Evolutionary conservation across 2,888 invertebrate species (phyloP).

Genomic region (Sericinus montela): DNA sequence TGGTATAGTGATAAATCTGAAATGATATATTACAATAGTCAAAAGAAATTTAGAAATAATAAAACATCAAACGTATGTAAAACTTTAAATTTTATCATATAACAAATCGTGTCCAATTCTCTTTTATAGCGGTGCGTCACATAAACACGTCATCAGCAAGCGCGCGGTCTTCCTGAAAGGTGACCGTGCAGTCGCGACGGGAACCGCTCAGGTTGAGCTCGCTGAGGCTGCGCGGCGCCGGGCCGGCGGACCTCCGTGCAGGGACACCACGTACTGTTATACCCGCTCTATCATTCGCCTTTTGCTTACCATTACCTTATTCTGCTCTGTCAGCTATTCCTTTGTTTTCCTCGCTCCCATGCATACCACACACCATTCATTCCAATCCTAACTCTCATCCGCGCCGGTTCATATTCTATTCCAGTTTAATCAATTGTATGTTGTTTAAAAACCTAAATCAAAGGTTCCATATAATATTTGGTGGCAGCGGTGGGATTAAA

Average conservation of each 20-base stretch:
- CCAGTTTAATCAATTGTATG: too few species aligned
- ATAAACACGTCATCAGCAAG: slow-evolving; percentile 87
- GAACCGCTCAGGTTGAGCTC: slow-evolving; percentile 87
- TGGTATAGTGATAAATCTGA: too few species aligned
- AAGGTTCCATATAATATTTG: too few species aligned
- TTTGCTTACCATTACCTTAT: too few species aligned
- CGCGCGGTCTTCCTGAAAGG: slow-evolving; percentile 34
- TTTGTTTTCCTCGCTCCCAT: too few species aligned
- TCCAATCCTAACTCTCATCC: too few species aligned
- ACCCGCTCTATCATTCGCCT: slow-evolving; percentile 53
- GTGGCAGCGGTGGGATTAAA: too few species aligned
- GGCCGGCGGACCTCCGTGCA: slow-evolving; percentile 77
- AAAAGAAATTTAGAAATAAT: neutral
- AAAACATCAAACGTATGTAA: neutral
- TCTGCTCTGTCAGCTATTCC: slow-evolving; percentile 78
- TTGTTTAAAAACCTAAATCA: too few species aligned
- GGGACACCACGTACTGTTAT: slow-evolving; percentile 85
- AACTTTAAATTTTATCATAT: slow-evolving; percentile 44
- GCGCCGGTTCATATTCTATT: too few species aligned
- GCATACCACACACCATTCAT: too few species aligned
- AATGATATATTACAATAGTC: too few species aligned
- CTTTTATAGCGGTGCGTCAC: slow-evolving; percentile 74
- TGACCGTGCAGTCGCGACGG: slow-evolving; percentile 32
- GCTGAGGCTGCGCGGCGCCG: slow-evolving; percentile 87
- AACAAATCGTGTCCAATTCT: slow-evolving; percentile 47